A percentile compares a stretch with the other conserved stretches of the same genome.
Conservation (phyloP, 2,113 vertebrate species). For the Acanthisitta chloris region DNA sequence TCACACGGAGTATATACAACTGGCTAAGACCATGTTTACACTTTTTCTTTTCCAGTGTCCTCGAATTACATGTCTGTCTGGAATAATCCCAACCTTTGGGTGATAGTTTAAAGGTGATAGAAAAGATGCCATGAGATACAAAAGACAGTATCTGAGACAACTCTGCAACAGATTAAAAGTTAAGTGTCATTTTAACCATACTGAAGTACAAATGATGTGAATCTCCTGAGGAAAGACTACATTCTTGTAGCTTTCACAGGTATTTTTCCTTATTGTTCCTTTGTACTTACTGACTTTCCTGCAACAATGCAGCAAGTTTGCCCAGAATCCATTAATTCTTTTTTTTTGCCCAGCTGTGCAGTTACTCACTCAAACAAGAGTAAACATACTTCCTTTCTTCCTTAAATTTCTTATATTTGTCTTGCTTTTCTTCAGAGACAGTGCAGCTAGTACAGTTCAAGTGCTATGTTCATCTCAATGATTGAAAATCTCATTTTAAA, state of each 20-base stretch:
- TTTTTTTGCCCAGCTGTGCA: background rate
- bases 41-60: background rate
- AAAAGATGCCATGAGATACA: background rate
- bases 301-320: background rate
- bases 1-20: accelerated
- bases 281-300: background rate
- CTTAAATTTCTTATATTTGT: background rate
- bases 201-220: background rate
- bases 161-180: background rate
- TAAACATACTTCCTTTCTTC: background rate
- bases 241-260: background rate
- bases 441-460: background rate
- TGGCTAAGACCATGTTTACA: accelerated
- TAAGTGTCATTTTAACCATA: background rate
- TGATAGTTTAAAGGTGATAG: background rate
- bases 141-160: background rate
- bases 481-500: background rate
- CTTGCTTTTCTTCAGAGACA: background rate
- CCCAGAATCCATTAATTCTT: background rate
- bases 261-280: background rate
- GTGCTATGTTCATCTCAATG: background rate
- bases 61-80: background rate
- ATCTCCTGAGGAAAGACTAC: background rate
- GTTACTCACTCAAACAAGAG: background rate
- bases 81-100: background rate